Evolutionary conservation across 1,140 invertebrate genomes (phyloP), one percentile per base, ranked within the genome.

Genomic region (Triops cancriformis): DNA sequence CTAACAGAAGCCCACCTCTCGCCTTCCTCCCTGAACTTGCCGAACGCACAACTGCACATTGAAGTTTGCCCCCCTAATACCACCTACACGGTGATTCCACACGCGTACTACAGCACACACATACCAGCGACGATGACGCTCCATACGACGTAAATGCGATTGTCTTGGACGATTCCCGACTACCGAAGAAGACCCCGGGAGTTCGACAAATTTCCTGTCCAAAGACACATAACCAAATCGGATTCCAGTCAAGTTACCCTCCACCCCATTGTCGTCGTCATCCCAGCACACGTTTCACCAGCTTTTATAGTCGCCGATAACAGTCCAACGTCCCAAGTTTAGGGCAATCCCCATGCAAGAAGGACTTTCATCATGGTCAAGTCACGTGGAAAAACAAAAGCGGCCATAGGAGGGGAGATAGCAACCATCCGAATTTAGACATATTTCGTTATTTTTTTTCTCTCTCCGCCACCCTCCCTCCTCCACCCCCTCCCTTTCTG

Each of bases 361-460:
- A 64, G n/a, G 51, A 64, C 23, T 64, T 64, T 64, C 51, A 64
- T 64, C 51, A 64, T 64, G 51, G 51, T 64, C 51, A 64, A 64
- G 51, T 64, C 51, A 64, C 51, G 51, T 64, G 51, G 51, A 64
- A 64, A 64, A 64, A 64, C 51, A 64, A 64, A 64, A 64, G 51
- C 31, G 31, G 31, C 7, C 31, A 37, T 37, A 37, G 31, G 7
- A 64, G 51, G 51, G 51, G 51, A 64, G n/a, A 64, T 64, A 64
- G 31, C 51, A 23, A 64, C 18, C 10, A 64, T 18, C 51, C 14
- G 51, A 37, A 37, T 37, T 37, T 37, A 37, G 31, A 37, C 31
- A 37, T 7, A 37, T 37, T 37, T 37, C 2, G 31, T 37, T 37
- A 2, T 7, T 37, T 37, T 37, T 37, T 37, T 37, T 37, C n/a